Base-by-base conservation (phyloP, 1,140 invertebrate species). In the Drosophila navojoa region DNA sequence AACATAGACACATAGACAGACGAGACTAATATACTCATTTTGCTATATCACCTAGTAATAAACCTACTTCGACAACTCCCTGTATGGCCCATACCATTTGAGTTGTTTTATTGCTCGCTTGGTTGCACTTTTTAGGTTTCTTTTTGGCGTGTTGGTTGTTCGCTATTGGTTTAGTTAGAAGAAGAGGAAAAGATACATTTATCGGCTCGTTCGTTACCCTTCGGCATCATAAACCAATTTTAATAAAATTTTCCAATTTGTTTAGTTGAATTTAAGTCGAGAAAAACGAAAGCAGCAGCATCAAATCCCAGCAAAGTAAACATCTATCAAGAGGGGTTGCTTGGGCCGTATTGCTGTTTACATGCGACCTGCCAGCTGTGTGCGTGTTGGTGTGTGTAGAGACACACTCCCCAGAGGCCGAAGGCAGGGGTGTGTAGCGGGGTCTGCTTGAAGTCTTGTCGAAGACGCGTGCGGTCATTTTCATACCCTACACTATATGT, bases 201-300 rank as follows among this genome's bases (percentile, higher is more conserved):
- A 40, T 32, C 53, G 15, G 16, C 47, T 42, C 16, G 38, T 45
- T 47, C 53, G 53, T 52, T n/a, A 25, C 16, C 19, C 47, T 69
- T 80, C 67, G 70, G 68, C 77, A 89, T 89, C 85, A 89, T 89
- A 89, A 89, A 89, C 84, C 84, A 89, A 90, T 89, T 89, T 89
- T 80, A 80, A 77, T 69, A 78, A 84, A 89, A 90, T 89, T 87
- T 81, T 75, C 80, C 84, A 89, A 89, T 89, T 89, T 89, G 84
- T 90, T 89, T 89, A 80, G 85, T 70, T 72, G 80, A 76, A 84
- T 84, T 80, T 84, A 77, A 80, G 22, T 40, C 11, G 32, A 72
- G 15, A n/a, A 13, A 15, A 44, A 19, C 22, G 32, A 11, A 10
- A 49, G 13, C 13, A 40, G 5, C 35, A 54, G 16, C 3, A 42